A percentile compares a stretch with the other conserved stretches of the same genome.
These are phyloP conservation scores for Antedon mediterranea DNA, from an alignment of 53 echinoderm and acorn worm genomes.

Conservation along the genomic window DNA sequence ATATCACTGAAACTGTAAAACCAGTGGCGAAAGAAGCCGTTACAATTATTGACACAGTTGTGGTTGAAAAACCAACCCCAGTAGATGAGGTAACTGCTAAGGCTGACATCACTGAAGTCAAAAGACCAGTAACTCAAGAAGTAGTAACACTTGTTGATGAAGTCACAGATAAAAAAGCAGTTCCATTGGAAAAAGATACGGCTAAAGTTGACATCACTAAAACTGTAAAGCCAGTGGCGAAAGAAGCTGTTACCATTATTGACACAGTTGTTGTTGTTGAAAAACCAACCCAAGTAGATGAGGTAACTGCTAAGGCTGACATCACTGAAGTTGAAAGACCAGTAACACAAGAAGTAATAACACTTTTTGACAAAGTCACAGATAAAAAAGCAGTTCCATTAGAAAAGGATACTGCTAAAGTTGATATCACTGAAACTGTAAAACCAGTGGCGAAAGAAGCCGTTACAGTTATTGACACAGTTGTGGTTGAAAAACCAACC, in stretches of 20 bases:
- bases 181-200: neutral
- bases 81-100: constrained; percentile 7
- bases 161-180: constrained; percentile 9
- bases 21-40: constrained; percentile 26
- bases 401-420: neutral
- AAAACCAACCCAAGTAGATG: neutral
- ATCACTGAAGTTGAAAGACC: neutral
- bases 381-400: neutral
- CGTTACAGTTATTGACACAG: neutral
- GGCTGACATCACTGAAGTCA: neutral
- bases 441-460: neutral
- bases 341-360: neutral
- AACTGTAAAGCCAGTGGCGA: constrained; percentile 4
- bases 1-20: constrained; percentile 11
- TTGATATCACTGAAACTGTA: neutral
- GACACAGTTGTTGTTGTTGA: neutral
- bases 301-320: neutral
- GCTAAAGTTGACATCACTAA: neutral
- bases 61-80: neutral
- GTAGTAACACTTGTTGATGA: constrained; percentile 10
- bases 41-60: constrained; percentile 10
- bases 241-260: neutral
- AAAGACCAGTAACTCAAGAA: neutral
- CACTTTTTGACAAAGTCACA: neutral
- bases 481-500: constrained; percentile 4